Percentiles rank a stretch among this genome's conserved stretches.
Conservation (phyloP, 2,888 invertebrate species). For the Biston betularia region DNA sequence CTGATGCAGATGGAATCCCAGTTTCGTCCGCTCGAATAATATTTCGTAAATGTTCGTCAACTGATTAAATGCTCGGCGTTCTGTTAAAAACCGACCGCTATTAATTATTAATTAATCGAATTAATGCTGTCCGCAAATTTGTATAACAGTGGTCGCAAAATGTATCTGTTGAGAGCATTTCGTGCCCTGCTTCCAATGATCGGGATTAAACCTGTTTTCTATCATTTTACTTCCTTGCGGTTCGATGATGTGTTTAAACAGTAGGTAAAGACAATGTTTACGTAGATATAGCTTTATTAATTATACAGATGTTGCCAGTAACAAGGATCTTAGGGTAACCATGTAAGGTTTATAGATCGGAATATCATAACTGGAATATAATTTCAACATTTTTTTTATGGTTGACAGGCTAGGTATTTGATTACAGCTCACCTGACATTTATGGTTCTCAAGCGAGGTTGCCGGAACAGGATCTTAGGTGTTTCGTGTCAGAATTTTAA, state of each 20-base stretch:
- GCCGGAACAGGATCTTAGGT: no score
- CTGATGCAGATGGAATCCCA: slow-evolving; percentile 21
- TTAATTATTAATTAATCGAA: slow-evolving; percentile 38
- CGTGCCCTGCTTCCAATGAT: slow-evolving; percentile 39
- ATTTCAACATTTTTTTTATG: neutral
- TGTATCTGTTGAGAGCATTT: slow-evolving; percentile 34
- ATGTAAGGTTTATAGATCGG: neutral
- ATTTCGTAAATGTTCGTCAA: slow-evolving; percentile 15
- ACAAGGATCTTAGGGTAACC: neutral
- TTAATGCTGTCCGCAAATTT: slow-evolving; percentile 39
- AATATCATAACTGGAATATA: neutral
- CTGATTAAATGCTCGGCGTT: slow-evolving; percentile 24
- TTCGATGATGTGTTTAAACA: neutral
- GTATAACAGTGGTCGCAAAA: slow-evolving; percentile 35
- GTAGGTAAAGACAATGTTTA: slow-evolving; percentile 1
- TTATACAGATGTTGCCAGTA: neutral
- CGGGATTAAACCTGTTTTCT: slow-evolving; percentile 37
- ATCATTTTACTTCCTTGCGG: slow-evolving; percentile 20
- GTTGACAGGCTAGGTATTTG: no score
- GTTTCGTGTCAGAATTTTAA: no score
- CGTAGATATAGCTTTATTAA: neutral
- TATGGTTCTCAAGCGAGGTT: no score
- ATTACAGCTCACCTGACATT: no score
- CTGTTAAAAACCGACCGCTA: slow-evolving; percentile 27
- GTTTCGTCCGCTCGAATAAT: slow-evolving; percentile 17